These are phyloP conservation scores for Lacerta viridis DNA, from an alignment of 2,797 vertebrate genomes.

Conservation along the genomic window DNA sequence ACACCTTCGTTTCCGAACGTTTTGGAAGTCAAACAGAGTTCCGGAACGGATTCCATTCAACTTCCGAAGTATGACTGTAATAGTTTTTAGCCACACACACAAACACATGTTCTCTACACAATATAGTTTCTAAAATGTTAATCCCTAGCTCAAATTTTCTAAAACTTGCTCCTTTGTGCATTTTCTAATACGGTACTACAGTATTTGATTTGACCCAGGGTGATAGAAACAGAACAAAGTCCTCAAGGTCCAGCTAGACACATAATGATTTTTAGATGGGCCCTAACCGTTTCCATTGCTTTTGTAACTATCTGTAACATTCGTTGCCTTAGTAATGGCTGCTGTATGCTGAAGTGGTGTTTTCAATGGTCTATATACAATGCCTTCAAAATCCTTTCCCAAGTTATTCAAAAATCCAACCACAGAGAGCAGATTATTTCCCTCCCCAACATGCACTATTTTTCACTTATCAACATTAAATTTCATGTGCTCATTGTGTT, in stretches of 20 bases:
- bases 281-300: neutral
- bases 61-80: too few relatives aligned
- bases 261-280: neutral
- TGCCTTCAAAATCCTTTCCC: neutral
- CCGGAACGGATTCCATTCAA: too few relatives aligned
- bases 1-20: too few relatives aligned
- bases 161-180: neutral
- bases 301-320: neutral
- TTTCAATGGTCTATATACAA: constrained; percentile 6
- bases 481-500: constrained; percentile 23
- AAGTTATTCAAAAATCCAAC: constrained; percentile 9
- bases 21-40: too few relatives aligned
- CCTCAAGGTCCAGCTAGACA: neutral
- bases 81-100: neutral
- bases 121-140: neutral
- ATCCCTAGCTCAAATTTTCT: neutral
- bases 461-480: constrained; percentile 19
- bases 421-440: constrained; percentile 4
- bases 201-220: neutral
- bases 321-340: neutral
- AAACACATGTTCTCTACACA: neutral
- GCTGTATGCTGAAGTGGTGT: constrained; percentile 5
- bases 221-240: neutral
- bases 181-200: constrained; percentile 7
- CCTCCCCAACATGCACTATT: neutral